phyloP scores from a whole-genome alignment of 2,113 vertebrate species.

The Boleophthalmus pectinirostris region DNA sequence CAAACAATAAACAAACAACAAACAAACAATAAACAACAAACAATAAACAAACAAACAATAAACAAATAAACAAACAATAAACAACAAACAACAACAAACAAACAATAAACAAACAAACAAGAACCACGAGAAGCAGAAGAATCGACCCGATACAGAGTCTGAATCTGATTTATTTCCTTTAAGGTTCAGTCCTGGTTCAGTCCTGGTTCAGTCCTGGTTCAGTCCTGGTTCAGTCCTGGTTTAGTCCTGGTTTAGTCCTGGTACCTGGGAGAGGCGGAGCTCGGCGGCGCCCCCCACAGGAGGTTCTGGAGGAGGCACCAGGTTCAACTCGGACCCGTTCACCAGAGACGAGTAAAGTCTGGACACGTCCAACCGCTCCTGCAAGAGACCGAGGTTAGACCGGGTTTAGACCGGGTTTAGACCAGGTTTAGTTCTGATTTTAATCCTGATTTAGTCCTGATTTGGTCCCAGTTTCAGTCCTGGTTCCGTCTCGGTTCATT shows the following conservation, averaged over 20 bases:
- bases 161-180: too few species aligned
- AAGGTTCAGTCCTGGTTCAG: too few species aligned
- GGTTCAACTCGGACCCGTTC: conserved; percentile 29
- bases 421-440: background rate
- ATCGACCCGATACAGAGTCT: too few species aligned
- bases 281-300: conserved; percentile 46
- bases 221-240: background rate
- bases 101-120: too few species aligned
- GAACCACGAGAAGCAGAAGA: too few species aligned
- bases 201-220: background rate
- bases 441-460: background rate
- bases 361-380: conserved; percentile 69
- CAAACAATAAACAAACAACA: conserved; percentile 6
- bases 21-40: too few species aligned
- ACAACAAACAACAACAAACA: too few species aligned
- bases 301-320: conserved; percentile 11
- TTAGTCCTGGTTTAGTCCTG: background rate
- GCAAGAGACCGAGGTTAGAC: background rate
- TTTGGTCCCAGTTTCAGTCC: background rate
- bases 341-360: conserved; percentile 81
- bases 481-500: background rate
- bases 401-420: background rate
- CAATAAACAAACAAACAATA: too few species aligned
- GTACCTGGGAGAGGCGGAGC: conserved; percentile 64
- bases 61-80: too few species aligned